These are phyloP conservation scores for Montipora capitata DNA, from an alignment of 92 coral and sea anemone species.

Conservation along the genomic window DNA sequence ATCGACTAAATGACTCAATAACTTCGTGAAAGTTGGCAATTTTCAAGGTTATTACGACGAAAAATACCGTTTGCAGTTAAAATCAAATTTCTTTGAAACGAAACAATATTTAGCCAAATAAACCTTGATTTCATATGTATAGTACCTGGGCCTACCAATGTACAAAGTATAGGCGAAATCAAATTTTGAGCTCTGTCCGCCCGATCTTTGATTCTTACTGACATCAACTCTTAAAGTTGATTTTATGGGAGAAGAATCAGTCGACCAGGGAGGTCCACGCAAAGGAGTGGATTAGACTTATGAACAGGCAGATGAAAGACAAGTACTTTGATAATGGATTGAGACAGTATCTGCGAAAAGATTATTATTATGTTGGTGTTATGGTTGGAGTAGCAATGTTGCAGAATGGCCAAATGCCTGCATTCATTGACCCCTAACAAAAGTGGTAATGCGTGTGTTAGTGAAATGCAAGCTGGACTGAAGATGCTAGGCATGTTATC, in stretches of 20 bases:
- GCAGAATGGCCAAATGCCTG: conserved; percentile 77
- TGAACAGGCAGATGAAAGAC: conserved; percentile 33
- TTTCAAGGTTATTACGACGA: too few relatives aligned
- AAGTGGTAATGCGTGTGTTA: conserved; percentile 51
- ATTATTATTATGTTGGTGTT: too few relatives aligned
- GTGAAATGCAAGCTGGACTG: conserved; percentile 69
- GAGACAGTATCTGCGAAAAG: conserved; percentile 50
- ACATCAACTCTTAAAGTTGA: conserved; percentile 67
- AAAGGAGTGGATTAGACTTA: conserved; percentile 67
- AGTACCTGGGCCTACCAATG: too few relatives aligned
- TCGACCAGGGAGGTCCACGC: conserved; percentile 69
- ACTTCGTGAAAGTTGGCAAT: too few relatives aligned
- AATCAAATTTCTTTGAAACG: too few relatives aligned
- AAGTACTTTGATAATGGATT: conserved; percentile 73
- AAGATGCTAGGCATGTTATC: conserved; percentile 71
- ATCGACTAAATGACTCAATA: too few relatives aligned
- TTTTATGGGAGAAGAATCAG: conserved; percentile 72
- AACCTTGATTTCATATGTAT: too few relatives aligned
- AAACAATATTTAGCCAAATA: too few relatives aligned
- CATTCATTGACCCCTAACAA: conserved; percentile 50
- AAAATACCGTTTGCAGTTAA: too few relatives aligned
- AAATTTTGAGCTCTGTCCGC: too few relatives aligned
- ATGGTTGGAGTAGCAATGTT: conserved; percentile 75
- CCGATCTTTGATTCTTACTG: too few relatives aligned
- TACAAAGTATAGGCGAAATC: too few relatives aligned